Base-by-base conservation (phyloP, 2,113 vertebrate genomes). In the Odocoileus hemionus region DNA sequence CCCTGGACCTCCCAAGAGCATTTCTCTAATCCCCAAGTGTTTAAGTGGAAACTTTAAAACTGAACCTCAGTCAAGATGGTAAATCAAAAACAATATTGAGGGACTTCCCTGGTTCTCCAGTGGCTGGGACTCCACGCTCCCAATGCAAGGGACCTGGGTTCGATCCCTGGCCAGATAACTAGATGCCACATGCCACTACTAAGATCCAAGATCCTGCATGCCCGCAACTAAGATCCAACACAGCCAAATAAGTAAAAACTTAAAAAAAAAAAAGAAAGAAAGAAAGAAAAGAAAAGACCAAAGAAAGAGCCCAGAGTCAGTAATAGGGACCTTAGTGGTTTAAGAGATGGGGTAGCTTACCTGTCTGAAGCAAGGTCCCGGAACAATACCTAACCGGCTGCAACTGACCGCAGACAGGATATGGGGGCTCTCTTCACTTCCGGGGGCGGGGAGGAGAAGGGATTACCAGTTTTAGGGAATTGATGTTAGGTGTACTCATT, bases 381-480 rank as follows among this genome's bases (percentile, higher is more conserved):
- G 78, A 50, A 47, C 9, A 6, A 6, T 5, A 50, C 9, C 15
- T 26, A 30, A 21, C 28, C 0, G 0, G 3, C 16, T 50, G 45
- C 45, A 12, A 16, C 28, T 33, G 78, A 45, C 45, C 1, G 9
- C 45, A 3, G 28, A 9, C 5, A 50, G 45, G 45, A 80, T 17
- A 2, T 3, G 9, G 16, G 2, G 16, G 78, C 16, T 19, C 5
- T 80, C 78, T 80, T 80, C 2, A 33, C 45, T 80, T 19, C 9
- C 0, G 0, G 45, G 74, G 8, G 4, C 1, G 2, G 15, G 4
- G 8, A 30, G 45, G 28, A 47, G 28, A 17, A 16, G 16, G 17
- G 28, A 50, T 50, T 50, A 80, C 16, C 78, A 80, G 45, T 50
- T 80, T 33, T 7, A 55, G 80, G 80, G 21, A 36, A 36, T 7